These are phyloP conservation scores for Diorhabda sublineata DNA, from an alignment of 1,140 invertebrate species.

Conservation along the genomic window DNA sequence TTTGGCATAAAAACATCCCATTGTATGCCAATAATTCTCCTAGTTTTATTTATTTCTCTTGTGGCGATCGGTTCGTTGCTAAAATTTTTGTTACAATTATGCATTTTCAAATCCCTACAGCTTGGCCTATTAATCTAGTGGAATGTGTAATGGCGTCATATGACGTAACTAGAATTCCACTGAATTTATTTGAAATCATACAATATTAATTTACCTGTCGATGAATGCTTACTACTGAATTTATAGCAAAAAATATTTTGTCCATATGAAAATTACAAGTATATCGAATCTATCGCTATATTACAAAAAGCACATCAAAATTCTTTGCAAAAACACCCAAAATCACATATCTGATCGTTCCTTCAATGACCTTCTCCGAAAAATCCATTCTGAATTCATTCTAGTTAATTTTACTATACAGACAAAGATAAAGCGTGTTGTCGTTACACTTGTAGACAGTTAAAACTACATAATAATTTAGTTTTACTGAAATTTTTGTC, in stretches of 20 bases:
- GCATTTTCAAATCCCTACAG: too few species aligned
- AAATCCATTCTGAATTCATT: neutral
- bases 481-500: neutral
- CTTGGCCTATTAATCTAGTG: too few species aligned
- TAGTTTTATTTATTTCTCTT: too few species aligned
- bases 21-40: too few species aligned
- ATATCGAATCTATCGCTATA: conserved; percentile 28
- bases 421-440: conserved; percentile 12
- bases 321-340: conserved; percentile 17
- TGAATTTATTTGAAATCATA: too few species aligned
- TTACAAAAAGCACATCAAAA: conserved; percentile 23
- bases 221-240: neutral
- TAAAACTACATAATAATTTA: conserved; percentile 5
- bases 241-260: conserved; percentile 21
- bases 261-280: conserved; percentile 29
- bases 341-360: conserved; percentile 3
- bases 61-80: too few species aligned
- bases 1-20: too few species aligned
- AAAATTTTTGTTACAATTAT: too few species aligned
- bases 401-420: conserved; percentile 8
- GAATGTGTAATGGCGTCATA: too few species aligned
- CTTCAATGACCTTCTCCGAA: neutral
- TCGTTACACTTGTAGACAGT: conserved; percentile 16
- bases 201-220: neutral
- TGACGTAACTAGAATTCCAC: too few species aligned